A percentile compares a stretch with the other conserved stretches of the same genome.
phyloP scores from a whole-genome alignment of 2,888 invertebrate species.

The Antitype chi region DNA sequence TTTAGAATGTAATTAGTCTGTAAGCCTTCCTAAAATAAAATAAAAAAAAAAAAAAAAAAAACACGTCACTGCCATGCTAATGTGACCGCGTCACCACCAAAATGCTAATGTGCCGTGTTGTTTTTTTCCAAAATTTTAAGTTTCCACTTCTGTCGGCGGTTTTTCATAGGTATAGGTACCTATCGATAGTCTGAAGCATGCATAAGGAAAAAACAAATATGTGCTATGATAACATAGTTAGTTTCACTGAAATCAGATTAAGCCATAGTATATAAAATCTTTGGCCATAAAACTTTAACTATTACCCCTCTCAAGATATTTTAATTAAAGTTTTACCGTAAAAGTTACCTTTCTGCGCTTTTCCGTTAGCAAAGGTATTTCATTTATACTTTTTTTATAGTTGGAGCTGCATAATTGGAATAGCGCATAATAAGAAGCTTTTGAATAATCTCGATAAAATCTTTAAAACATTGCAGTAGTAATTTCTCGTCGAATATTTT shows the following conservation, averaged over 20 bases:
- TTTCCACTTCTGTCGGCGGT: too few relatives aligned
- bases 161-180: too few relatives aligned
- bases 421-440: constrained; percentile 20
- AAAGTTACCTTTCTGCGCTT: constrained; percentile 24
- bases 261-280: neutral
- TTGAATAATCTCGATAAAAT: constrained; percentile 24
- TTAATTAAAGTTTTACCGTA: constrained; percentile 35
- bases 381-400: constrained; percentile 22
- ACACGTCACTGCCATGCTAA: too few relatives aligned
- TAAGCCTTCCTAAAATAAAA: too few relatives aligned
- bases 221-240: neutral
- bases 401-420: constrained; percentile 27
- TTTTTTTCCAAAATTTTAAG: too few relatives aligned
- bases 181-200: neutral
- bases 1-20: too few relatives aligned
- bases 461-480: constrained; percentile 15
- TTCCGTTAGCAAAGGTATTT: constrained; percentile 2
- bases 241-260: constrained; percentile 9
- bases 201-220: neutral
- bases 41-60: too few relatives aligned
- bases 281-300: constrained; percentile 21
- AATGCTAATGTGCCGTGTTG: too few relatives aligned
- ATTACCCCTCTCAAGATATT: constrained; percentile 12
- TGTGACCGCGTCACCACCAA: too few relatives aligned
- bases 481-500: constrained; percentile 19